phyloP scores from a whole-genome alignment of 2,797 vertebrate genomes.

The Decapterus maruadsi region DNA sequence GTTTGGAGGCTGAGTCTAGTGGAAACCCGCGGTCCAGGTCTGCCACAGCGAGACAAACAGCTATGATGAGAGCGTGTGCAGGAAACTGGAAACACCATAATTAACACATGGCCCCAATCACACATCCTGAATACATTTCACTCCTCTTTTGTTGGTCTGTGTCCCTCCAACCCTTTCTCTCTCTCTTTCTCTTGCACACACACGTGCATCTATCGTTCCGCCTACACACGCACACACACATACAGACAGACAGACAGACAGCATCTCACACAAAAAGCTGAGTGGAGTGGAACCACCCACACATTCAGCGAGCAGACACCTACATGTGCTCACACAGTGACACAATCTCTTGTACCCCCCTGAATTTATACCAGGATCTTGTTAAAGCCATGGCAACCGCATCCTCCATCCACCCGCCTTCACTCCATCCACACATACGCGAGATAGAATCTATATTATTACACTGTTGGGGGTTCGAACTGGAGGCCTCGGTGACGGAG shows the following conservation, averaged over 20 bases:
- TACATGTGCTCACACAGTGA: constrained; percentile 58
- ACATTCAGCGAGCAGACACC: constrained; percentile 53
- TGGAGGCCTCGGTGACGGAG: constrained; percentile 67
- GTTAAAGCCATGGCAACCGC: constrained; percentile 75
- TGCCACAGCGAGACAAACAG: constrained; percentile 74
- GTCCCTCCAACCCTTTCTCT: constrained; percentile 42
- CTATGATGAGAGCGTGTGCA: constrained; percentile 58
- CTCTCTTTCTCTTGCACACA: not conserved
- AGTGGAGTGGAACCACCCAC: constrained; percentile 73
- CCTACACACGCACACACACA: constrained; percentile 20
- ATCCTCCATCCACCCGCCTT: constrained; percentile 57
- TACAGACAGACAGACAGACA: constrained; percentile 41
- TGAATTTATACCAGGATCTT: constrained; percentile 66
- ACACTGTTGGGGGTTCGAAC: constrained; percentile 38
- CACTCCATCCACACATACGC: constrained; percentile 34
- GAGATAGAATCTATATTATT: constrained; percentile 53
- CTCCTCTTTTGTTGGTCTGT: constrained; percentile 31
- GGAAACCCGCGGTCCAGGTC: constrained; percentile 50
- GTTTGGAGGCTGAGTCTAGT: constrained; percentile 51
- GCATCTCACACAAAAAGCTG: constrained; percentile 58
- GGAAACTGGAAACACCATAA: constrained; percentile 52
- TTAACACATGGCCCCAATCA: constrained; percentile 78
- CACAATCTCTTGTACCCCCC: constrained; percentile 63
- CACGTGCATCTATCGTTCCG: constrained; percentile 35
- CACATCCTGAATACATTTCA: constrained; percentile 58